phyloP scores from a whole-genome alignment of 2,888 invertebrate genomes.

The Lottia gigantea region DNA sequence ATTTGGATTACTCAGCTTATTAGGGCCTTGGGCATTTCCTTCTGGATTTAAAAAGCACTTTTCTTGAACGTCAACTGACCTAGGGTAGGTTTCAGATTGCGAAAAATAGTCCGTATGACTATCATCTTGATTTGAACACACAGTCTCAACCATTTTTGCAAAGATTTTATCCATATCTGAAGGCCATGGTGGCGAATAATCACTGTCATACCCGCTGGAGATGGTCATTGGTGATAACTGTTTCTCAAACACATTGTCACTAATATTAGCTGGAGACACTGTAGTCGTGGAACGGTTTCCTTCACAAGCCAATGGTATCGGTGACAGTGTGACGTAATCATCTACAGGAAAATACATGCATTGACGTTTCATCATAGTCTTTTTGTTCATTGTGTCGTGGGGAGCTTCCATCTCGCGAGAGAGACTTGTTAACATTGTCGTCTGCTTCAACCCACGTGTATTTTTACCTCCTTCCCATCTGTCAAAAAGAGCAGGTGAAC shows the following conservation, averaged over 20 bases:
- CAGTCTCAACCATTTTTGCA: neutral
- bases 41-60: neutral
- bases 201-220: constrained; percentile 24
- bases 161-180: neutral
- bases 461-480: constrained; percentile 1
- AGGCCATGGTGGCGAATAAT: constrained; percentile 17
- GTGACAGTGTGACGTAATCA: constrained; percentile 5
- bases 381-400: neutral
- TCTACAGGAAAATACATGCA: constrained; percentile 8
- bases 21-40: neutral
- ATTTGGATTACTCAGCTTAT: neutral
- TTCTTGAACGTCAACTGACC: neutral
- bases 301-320: neutral
- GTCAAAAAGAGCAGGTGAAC: neutral
- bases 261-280: neutral
- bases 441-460: neutral
- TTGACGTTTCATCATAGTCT: constrained; percentile 7
- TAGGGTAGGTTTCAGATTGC: constrained; percentile 18
- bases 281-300: neutral
- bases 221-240: constrained; percentile 23
- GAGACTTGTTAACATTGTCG: neutral
- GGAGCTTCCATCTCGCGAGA: neutral
- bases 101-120: constrained; percentile 20
- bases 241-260: constrained; percentile 1
- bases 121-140: constrained; percentile 6